phyloP scores from a whole-genome alignment of 2,113 vertebrate species.

The Serilophus lunatus region DNA sequence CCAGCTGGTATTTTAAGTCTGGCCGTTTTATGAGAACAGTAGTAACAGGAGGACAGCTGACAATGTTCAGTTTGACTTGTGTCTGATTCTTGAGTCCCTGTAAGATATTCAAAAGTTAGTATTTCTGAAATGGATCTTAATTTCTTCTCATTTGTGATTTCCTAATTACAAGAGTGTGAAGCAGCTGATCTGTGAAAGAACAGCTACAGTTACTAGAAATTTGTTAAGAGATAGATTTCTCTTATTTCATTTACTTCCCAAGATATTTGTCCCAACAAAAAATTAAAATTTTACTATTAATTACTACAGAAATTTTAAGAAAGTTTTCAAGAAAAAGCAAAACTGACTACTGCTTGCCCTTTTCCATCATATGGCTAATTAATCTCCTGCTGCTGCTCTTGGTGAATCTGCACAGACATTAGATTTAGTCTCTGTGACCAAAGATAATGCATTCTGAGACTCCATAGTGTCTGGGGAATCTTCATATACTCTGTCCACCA shows the following conservation, averaged over 20 bases:
- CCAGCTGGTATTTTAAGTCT: conserved; percentile 97
- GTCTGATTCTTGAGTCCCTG: conserved; percentile 98
- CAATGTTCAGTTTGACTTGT: conserved; percentile 95
- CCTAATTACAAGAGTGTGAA: not conserved
- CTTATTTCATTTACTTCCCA: not conserved
- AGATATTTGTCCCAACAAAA: not conserved
- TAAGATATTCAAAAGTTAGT: not conserved
- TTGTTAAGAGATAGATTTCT: not conserved
- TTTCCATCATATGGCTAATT: not conserved
- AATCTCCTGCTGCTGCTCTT: not conserved
- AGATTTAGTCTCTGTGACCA: not conserved
- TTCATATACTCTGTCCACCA: not conserved
- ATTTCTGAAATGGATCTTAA: not conserved
- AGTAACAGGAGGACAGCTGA: conserved; percentile 97
- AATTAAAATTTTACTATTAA: not conserved
- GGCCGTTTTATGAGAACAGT: conserved; percentile 98
- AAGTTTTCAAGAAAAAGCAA: not conserved
- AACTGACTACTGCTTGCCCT: not conserved
- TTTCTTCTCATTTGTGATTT: not conserved
- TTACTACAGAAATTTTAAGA: not conserved
- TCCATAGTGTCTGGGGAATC: not conserved
- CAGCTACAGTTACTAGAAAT: not conserved
- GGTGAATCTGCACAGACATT: not conserved
- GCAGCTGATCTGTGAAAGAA: not conserved
- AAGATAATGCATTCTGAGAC: not conserved